A percentile compares a stretch with the other conserved stretches of the same genome.
Evolutionary conservation across 2,797 vertebrate species (phyloP).

Genomic region (Siniperca undulata): DNA sequence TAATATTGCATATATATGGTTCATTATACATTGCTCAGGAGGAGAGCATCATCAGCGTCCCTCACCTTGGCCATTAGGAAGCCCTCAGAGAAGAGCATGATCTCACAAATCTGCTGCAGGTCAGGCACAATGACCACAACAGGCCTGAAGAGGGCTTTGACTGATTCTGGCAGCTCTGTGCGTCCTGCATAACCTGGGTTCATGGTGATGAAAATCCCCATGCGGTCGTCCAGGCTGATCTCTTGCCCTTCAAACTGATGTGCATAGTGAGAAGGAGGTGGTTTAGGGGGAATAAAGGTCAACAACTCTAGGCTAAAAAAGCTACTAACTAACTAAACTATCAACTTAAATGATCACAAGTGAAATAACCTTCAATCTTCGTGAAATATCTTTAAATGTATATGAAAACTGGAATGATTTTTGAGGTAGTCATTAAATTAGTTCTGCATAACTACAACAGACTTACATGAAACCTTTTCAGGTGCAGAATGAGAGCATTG

Average conservation of each 20-base stretch:
- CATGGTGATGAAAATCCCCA: slow-evolving; percentile 99
- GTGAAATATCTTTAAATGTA: background rate
- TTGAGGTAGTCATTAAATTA: background rate
- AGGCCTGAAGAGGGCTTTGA: slow-evolving; percentile 97
- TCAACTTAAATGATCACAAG: background rate
- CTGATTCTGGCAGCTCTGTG: slow-evolving; percentile 96
- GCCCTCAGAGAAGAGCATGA: slow-evolving; percentile 99
- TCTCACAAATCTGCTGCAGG: slow-evolving; percentile 98
- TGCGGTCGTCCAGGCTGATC: slow-evolving; percentile 90
- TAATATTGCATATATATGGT: background rate
- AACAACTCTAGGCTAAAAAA: background rate
- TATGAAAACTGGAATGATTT: background rate
- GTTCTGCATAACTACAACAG: background rate
- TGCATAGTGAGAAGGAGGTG: slow-evolving; percentile 13
- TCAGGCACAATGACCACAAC: slow-evolving; percentile 98
- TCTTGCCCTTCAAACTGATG: slow-evolving; percentile 96
- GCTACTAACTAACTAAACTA: background rate
- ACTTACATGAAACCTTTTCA: slow-evolving; percentile 91
- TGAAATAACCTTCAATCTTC: background rate
- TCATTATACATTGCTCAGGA: background rate
- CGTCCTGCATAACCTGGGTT: slow-evolving; percentile 97
- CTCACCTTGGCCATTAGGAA: slow-evolving; percentile 94
- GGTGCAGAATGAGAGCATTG: slow-evolving; percentile 92
- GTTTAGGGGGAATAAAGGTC: background rate
- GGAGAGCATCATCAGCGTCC: background rate